Conservation (phyloP, 2,113 vertebrate genomes). For the Caranx ignobilis region DNA sequence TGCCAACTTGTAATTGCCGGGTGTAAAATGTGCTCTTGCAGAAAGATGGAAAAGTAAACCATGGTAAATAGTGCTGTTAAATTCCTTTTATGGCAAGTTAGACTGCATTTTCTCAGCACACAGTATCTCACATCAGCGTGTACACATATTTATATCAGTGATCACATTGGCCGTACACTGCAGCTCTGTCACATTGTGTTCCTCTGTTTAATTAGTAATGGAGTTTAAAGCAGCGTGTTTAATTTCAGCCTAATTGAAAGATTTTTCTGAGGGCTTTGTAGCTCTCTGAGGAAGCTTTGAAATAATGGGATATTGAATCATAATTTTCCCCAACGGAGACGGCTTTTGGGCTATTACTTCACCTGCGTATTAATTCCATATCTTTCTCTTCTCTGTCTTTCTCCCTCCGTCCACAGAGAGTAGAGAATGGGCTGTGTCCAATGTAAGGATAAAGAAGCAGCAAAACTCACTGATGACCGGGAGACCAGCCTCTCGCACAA, state of each 20-base stretch:
- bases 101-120: conserved; percentile 28
- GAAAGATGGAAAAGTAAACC: conserved; percentile 36
- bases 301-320: conserved; percentile 75
- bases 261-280: conserved; percentile 46
- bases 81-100: conserved; percentile 13
- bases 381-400: conserved; percentile 15
- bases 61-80: conserved; percentile 39
- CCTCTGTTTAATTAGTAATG: conserved; percentile 52
- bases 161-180: conserved; percentile 3
- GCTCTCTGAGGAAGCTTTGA: conserved; percentile 69
- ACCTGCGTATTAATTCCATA: conserved; percentile 48
- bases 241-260: conserved; percentile 72
- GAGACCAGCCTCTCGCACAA: conserved; percentile 96
- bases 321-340: conserved; percentile 68
- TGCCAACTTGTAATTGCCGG: conserved; percentile 54
- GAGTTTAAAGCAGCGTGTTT: conserved; percentile 58
- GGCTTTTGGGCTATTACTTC: conserved; percentile 56
- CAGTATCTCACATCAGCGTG: not conserved
- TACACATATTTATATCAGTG: not conserved
- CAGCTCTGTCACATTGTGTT: conserved; percentile 40
- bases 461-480: conserved; percentile 97
- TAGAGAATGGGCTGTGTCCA: conserved; percentile 99
- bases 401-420: conserved; percentile 84
- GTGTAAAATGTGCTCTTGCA: conserved; percentile 42
- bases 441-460: conserved; percentile 99